Conservation (phyloP, 2,888 invertebrate species). For the Galerucella calmariensis region DNA sequence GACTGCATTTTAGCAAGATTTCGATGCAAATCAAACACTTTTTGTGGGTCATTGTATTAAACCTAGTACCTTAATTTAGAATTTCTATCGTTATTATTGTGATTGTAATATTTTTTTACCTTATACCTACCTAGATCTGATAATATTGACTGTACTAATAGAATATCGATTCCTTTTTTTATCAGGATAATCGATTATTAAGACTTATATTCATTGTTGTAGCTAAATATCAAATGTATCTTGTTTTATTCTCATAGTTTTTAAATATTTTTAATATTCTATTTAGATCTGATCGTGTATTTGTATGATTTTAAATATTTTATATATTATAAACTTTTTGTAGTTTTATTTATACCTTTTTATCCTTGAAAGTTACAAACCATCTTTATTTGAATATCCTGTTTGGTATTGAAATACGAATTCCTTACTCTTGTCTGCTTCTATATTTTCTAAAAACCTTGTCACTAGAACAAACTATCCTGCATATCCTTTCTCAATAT, state of each 20-base stretch:
- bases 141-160: not conserved
- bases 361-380: no score
- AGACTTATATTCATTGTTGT: conserved; percentile 4
- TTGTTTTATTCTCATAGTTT: not conserved
- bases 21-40: not conserved
- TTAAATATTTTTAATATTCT: not conserved
- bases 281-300: conserved; percentile 7
- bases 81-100: not conserved
- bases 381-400: no score
- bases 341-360: not conserved
- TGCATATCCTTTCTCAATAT: no score
- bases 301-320: not conserved
- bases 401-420: no score
- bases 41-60: not conserved
- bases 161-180: not conserved
- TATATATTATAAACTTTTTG: not conserved
- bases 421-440: no score
- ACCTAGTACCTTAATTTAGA: not conserved
- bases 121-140: not conserved
- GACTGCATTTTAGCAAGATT: no score
- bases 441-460: no score
- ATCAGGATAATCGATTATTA: not conserved
- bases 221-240: not conserved
- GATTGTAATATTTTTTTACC: not conserved
- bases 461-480: no score